Evolutionary conservation across 2,113 vertebrate species (phyloP), one percentile per base, ranked within the genome.

Genomic region (Heterotilapia buettikoferi): DNA sequence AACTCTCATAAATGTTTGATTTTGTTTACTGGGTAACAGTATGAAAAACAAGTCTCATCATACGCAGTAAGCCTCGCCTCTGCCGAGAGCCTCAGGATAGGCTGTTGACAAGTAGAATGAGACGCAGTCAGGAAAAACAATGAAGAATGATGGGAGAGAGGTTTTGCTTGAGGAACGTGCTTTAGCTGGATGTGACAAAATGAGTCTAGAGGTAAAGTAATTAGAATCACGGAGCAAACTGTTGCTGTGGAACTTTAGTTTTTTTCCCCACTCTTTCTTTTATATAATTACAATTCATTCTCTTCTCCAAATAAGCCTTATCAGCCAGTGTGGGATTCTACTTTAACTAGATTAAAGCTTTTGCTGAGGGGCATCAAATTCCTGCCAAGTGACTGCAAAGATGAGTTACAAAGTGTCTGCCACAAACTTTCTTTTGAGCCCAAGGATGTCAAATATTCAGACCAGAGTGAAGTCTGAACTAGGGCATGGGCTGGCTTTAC

Each of bases 1-100:
- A 93, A 85, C 86, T 83, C 91, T 89, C 90, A 94, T 94, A 88
- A 93, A 95, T 94, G 88, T 94, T 94, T 94, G 68, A 95, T 92
- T 92, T 89, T 95, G 93, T 94, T 94, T 94, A 93, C 89, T 82
- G 84, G 63, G 83, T 53, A 88, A 57, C 68, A 53, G 78, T 63
- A 90, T 91, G 86, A 91, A 91, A 92, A 90, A 91, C 88, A 90
- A 89, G 88, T 90, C 86, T 90, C 90, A 89, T 92, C 88, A 85
- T 56, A 82, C 19, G 21, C 68, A 71, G 71, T 36, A 40, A 90
- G 81, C 78, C 31, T 83, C 10, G 68, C 24, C 61, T 73, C 9
- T 78, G 85, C 81, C 33, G 68, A 84, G 33, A 68, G 90, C 94
- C 86, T 61, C n/a, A 6, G 88, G 90, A 91, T 29, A 84, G 63